Conservation (phyloP, 1,140 invertebrate species). For the Brachionus rotundiformis region DNA sequence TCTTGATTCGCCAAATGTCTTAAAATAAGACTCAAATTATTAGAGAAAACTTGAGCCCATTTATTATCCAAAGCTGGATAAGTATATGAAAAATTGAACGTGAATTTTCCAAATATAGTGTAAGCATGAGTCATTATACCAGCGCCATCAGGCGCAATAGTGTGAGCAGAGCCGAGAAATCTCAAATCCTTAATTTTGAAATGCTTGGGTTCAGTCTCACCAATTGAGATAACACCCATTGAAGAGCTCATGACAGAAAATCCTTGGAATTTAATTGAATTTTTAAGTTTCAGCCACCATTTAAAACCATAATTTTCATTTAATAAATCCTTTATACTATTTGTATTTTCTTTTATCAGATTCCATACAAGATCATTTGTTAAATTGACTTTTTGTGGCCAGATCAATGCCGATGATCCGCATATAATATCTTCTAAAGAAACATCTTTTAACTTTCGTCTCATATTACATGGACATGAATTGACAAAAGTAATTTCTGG, state of each 20-base stretch:
- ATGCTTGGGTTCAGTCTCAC: background rate
- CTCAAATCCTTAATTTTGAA: background rate
- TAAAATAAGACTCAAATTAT: background rate
- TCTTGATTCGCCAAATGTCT: background rate
- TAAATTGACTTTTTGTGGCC: background rate
- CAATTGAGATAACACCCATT: conserved; percentile 24
- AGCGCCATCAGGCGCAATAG: background rate
- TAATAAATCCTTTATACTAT: background rate
- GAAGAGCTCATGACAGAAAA: conserved; percentile 51
- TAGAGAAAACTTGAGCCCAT: conserved; percentile 24
- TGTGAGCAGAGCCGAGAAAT: conserved; percentile 36
- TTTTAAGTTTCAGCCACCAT: conserved; percentile 40
- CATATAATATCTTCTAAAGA: conserved; percentile 10
- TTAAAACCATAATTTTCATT: conserved; percentile 23
- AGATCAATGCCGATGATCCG: conserved; percentile 39
- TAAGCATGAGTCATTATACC: conserved; percentile 37
- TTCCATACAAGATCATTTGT: background rate
- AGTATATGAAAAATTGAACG: conserved; percentile 49
- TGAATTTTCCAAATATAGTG: conserved; percentile 15
- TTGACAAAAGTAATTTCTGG: background rate
- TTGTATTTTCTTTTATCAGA: background rate
- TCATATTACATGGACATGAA: conserved; percentile 48
- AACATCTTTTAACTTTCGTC: background rate
- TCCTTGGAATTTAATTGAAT: conserved; percentile 6
- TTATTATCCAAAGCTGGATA: conserved; percentile 19